Evolutionary conservation across 2,888 invertebrate species (phyloP).

Genomic region (Serripes groenlandicus): DNA sequence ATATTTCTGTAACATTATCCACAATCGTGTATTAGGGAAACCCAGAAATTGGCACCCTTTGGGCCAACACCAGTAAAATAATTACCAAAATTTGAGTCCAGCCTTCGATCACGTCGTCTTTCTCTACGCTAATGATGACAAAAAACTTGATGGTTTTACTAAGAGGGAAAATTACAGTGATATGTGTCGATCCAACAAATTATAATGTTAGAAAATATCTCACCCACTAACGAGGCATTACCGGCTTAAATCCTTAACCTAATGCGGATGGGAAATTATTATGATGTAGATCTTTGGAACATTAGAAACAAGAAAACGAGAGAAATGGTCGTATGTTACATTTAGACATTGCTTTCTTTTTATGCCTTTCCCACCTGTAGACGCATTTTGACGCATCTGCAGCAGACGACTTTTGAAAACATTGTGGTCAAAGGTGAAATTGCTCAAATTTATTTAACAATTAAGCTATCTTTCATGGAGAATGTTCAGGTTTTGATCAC

Average conservation of each 20-base stretch:
- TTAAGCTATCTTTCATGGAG: no score
- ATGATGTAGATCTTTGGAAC: no score
- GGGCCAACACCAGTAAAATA: constrained; percentile 39
- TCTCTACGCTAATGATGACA: constrained; percentile 47
- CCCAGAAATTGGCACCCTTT: constrained; percentile 64
- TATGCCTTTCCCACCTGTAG: no score
- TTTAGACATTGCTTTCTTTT: no score
- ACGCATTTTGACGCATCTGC: no score
- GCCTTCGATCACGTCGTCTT: constrained; percentile 29
- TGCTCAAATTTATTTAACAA: no score
- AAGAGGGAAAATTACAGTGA: constrained; percentile 59
- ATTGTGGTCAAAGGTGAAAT: no score
- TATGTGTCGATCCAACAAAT: constrained; percentile 69
- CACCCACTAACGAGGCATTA: constrained; percentile 62
- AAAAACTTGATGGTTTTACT: constrained; percentile 28
- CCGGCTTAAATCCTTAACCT: constrained; percentile 18
- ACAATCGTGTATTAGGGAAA: constrained; percentile 40
- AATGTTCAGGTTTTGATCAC: no score
- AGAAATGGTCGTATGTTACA: no score
- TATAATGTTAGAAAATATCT: constrained; percentile 69
- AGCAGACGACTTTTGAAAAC: no score
- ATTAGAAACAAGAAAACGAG: no score
- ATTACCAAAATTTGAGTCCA: constrained; percentile 64
- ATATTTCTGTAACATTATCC: constrained; percentile 65
- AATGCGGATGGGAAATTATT: no score